phyloP scores from a whole-genome alignment of 1,140 invertebrate species.

The Drosophila subpulchrella region DNA sequence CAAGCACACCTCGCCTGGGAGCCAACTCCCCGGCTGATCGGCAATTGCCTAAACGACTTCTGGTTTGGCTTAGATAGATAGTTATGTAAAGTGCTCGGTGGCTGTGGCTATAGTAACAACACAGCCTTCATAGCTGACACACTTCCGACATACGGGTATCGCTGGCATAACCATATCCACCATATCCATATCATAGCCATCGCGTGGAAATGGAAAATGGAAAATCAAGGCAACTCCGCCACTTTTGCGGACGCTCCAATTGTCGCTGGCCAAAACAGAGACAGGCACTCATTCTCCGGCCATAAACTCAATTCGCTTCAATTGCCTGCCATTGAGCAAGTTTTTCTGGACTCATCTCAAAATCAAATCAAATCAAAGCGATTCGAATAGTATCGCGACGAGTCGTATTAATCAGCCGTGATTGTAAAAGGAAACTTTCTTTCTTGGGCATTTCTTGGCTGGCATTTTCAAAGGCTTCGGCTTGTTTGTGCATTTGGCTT shows the following conservation, averaged over 20 bases:
- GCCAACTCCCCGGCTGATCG: slow-evolving; percentile 12
- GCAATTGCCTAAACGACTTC: slow-evolving; percentile 77
- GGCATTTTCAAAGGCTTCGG: slow-evolving; percentile 34
- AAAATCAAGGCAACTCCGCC: slow-evolving; percentile 43
- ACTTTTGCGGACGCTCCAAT: slow-evolving; percentile 33
- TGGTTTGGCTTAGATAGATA: slow-evolving; percentile 60
- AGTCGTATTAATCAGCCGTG: slow-evolving; percentile 53
- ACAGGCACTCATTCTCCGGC: slow-evolving; percentile 31
- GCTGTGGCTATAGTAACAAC: slow-evolving; percentile 3
- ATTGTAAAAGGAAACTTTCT: slow-evolving; percentile 75
- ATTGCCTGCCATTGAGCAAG: slow-evolving; percentile 57
- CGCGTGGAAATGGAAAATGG: slow-evolving; percentile 52
- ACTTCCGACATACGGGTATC: slow-evolving; percentile 62
- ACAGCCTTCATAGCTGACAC: slow-evolving; percentile 55
- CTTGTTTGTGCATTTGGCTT: slow-evolving; percentile 40
- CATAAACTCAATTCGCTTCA: slow-evolving; percentile 64
- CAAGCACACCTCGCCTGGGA: slow-evolving; percentile 32
- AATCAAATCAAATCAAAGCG: slow-evolving; percentile 60
- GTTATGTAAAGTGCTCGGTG: slow-evolving; percentile 45
- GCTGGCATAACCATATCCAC: slow-evolving; percentile 38
- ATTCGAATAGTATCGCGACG: slow-evolving; percentile 27
- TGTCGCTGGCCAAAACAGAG: slow-evolving; percentile 42
- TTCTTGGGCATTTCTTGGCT: slow-evolving; percentile 30
- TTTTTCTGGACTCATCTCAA: slow-evolving; percentile 60
- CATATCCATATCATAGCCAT: slow-evolving; percentile 33